Percentiles rank a stretch among this genome's conserved stretches.
phyloP scores from a whole-genome alignment of 2,113 vertebrate genomes.

The Oryzias javanicus region DNA sequence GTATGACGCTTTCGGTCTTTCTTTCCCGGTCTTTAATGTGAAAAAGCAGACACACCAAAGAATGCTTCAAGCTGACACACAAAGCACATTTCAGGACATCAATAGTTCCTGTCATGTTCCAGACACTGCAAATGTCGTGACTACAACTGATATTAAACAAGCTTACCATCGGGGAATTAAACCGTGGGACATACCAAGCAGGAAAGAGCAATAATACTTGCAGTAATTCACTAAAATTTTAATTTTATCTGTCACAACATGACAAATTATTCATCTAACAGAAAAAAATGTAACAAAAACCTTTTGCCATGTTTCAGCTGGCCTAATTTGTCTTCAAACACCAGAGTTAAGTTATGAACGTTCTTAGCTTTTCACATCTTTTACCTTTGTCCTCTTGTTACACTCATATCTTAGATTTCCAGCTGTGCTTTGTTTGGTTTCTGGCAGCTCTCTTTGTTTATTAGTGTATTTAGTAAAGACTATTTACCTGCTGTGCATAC shows the following conservation, averaged over 20 bases:
- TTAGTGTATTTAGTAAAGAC: no score
- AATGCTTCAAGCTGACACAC: background rate
- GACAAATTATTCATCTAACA: background rate
- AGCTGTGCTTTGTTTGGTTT: no score
- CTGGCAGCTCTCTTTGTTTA: no score
- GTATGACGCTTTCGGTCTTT: constrained; percentile 22
- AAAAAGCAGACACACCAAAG: constrained; percentile 18
- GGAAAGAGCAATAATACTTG: background rate
- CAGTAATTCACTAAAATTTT: background rate
- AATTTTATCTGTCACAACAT: background rate
- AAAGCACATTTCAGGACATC: constrained; percentile 19
- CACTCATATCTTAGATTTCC: no score
- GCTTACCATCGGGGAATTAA: background rate
- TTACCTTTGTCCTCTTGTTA: no score
- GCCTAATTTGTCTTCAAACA: no score
- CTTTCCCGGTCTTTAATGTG: constrained; percentile 16
- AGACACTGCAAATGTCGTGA: constrained; percentile 36
- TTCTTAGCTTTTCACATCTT: no score
- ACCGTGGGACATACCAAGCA: background rate
- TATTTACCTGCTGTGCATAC: no score
- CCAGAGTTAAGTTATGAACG: no score
- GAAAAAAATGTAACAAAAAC: no score
- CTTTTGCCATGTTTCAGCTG: no score
- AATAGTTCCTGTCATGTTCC: constrained; percentile 19
- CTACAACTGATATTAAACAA: constrained; percentile 7